Evolutionary conservation across 30 jellyfish, hydroid and myxozoan species (phyloP), one percentile per base, ranked within the genome.

Genomic region (Chrysaora quinquecirrha): DNA sequence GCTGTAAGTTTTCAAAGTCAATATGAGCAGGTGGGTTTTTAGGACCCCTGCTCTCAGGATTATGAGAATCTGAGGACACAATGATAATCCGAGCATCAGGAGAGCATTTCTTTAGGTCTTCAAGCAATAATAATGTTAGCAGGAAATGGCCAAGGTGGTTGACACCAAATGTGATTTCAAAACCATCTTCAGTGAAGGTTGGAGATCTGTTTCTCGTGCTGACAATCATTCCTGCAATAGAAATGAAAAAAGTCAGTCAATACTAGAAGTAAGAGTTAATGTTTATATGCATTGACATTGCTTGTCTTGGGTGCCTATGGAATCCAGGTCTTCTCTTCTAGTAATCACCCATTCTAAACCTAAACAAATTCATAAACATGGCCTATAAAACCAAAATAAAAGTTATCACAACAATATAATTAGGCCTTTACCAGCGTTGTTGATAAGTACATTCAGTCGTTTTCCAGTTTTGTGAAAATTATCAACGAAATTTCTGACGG

Each of bases 391-490:
- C n/a, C n/a, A n/a, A n/a, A n/a, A n/a, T n/a, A n/a, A n/a, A n/a
- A n/a, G n/a, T n/a, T n/a, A n/a, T n/a, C n/a, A n/a, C n/a, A 38
- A 14, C 54, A 38, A 38, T 38, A 38, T 38, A 6, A 38, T 38
- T 14, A 38, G 54, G 54, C 54, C 54, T 38, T 3, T 38, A 85
- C 96, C 96, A 30, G 96, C 96, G 60, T 85, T 85, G 30, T 85
- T 85, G 0, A 85, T 66, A 24, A 85, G 56, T 9, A 85, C 89
- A 69, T 85, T 64, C 31, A 85, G 82, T 80, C 64, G 61, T 54
- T 85, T 85, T 31, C 96, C 96, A 4, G 89, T 85, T 29, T 75
- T 75, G 48, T 75, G 96, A 46, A 85, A 85, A 67, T 85, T 85
- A 32, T 85, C 96, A 10, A 75, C 96, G 49, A 85, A 85, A 30